These are phyloP conservation scores for Laticauda colubrina DNA, from an alignment of 2,113 vertebrate species.

Conservation along the genomic window DNA sequence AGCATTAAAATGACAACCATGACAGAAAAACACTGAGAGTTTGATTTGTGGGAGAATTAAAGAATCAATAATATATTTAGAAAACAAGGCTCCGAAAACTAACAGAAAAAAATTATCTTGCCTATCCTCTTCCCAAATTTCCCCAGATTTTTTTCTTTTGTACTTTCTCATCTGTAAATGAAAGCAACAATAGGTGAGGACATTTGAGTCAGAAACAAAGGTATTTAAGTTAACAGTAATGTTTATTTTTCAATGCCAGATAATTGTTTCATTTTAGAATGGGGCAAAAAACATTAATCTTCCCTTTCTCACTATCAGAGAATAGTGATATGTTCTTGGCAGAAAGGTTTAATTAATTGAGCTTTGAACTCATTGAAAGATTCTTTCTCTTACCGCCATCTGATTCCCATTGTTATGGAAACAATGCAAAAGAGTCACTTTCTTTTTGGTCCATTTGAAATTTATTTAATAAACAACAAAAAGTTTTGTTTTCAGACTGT, in stretches of 20 bases:
- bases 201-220: neutral
- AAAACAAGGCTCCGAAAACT: neutral
- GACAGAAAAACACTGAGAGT: neutral
- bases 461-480: slow-evolving; percentile 11
- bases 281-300: neutral
- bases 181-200: neutral
- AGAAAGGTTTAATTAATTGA: slow-evolving; percentile 5
- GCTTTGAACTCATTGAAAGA: slow-evolving; percentile 35
- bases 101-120: neutral
- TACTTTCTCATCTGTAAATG: neutral
- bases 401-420: slow-evolving; percentile 48
- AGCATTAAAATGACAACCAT: neutral
- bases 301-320: neutral
- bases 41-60: neutral
- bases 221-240: neutral
- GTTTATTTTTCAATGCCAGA: neutral
- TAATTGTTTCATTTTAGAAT: neutral
- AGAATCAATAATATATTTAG: neutral
- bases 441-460: neutral
- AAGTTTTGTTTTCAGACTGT: slow-evolving; percentile 7
- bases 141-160: neutral
- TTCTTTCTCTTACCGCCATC: slow-evolving; percentile 38
- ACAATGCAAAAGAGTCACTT: slow-evolving; percentile 37
- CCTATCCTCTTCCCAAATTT: neutral
- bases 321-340: neutral